Evolutionary conservation across 2,797 vertebrate species (phyloP), one percentile per base, ranked within the genome.

Genomic region (Leuciscus waleckii): DNA sequence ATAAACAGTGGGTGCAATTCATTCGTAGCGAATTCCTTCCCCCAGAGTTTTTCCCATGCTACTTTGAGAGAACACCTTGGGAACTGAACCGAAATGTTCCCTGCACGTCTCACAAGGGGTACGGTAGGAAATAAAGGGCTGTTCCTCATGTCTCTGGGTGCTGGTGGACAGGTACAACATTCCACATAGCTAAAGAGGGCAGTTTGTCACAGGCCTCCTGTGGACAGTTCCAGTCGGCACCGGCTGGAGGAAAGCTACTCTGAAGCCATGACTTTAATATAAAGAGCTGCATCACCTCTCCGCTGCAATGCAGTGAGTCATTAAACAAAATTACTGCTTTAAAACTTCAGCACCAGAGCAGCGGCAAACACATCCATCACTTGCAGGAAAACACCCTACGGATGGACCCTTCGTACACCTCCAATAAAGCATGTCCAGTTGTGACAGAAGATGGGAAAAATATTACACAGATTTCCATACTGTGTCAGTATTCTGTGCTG

Each of bases 241-340:
- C 5, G 56, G 19, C 29, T 16, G 32, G 75, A 81, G 71, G 76
- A 71, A 86, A 65, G 39, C 87, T 91, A 88, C 89, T 90, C 88
- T 82, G 87, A 90, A 81, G 87, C 82, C 26, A 14, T 1, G 69
- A 39, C 81, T 91, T 82, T 71, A 41, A 79, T 85, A 79, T 71
- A 86, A 82, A 76, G 69, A 81, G 80, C 73, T 70, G 78, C 58
- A 51, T 74, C 84, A 43, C 56, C 85, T 83, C 87, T 87, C 88
- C 81, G 83, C 83, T 76, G 82, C 81, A 79, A 81, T 80, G 39
- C 89, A 86, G 84, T 56, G 85, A 91, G 86, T 91, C 92, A 93
- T 93, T 93, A 92, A 92, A 91, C 77, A 87, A 89, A 91, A 93
- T 92, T 89, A 92, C 91, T 89, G 87, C 89, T 90, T 78, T 91